Conservation (phyloP, 2,113 vertebrate genomes). For the Myotis lucifugus region DNA sequence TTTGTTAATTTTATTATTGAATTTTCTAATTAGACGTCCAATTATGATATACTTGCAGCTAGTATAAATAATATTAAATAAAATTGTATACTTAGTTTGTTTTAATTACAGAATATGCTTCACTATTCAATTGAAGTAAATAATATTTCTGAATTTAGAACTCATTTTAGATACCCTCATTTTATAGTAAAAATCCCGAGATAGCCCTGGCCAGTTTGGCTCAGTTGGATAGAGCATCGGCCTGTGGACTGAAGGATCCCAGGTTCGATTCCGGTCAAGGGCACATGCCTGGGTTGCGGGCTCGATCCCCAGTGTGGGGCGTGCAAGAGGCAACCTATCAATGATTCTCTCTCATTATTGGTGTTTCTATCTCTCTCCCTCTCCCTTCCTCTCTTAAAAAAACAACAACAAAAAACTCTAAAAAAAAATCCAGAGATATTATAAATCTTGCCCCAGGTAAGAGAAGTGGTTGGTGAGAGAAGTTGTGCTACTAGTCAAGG, state of each 20-base stretch:
- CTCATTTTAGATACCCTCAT: neutral
- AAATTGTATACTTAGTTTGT: neutral
- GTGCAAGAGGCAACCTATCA: too few species aligned
- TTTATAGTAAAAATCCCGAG: neutral
- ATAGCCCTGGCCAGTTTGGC: neutral
- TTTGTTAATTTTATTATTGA: neutral
- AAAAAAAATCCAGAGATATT: neutral
- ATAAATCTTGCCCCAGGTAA: neutral
- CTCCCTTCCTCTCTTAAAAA: too few species aligned
- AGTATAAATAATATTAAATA: neutral
- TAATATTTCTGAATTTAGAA: neutral
- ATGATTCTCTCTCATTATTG: too few species aligned
- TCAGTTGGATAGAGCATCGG: too few species aligned
- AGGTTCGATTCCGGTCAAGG: too few species aligned
- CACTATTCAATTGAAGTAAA: neutral
- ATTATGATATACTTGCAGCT: neutral
- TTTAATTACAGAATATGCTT: neutral
- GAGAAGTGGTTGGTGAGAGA: neutral
- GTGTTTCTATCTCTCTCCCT: too few species aligned
- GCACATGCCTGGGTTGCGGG: too few species aligned
- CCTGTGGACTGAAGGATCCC: too few species aligned
- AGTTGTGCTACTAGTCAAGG: neutral
- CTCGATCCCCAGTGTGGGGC: too few species aligned
- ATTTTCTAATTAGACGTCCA: constrained; percentile 9
- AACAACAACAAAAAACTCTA: too few species aligned